These are phyloP conservation scores for Perca flavescens DNA, from an alignment of 2,113 vertebrate genomes.

Conservation along the genomic window DNA sequence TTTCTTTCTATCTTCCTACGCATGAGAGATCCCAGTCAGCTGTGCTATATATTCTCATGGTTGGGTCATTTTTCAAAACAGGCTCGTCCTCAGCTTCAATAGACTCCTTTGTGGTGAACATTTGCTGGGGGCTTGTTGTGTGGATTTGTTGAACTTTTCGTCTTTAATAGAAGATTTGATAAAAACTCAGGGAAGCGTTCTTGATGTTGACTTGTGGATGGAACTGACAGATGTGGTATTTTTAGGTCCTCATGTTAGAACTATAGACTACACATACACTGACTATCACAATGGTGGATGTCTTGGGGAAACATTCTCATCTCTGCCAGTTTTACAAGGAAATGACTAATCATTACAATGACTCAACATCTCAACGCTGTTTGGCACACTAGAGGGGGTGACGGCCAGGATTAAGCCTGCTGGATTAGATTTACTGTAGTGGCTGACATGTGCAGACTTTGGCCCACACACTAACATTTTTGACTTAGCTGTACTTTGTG, in stretches of 20 bases:
- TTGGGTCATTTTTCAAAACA: slow-evolving; percentile 46
- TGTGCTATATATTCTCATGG: slow-evolving; percentile 59
- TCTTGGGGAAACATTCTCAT: slow-evolving; percentile 10
- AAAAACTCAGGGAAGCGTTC: slow-evolving; percentile 15
- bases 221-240: slow-evolving; percentile 1
- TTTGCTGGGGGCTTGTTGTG: slow-evolving; percentile 47
- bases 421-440: slow-evolving; percentile 23
- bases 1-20: slow-evolving; percentile 56
- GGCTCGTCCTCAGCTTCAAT: slow-evolving; percentile 49
- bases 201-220: slow-evolving; percentile 18
- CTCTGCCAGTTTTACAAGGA: background rate
- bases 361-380: slow-evolving; percentile 15
- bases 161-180: slow-evolving; percentile 19
- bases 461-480: slow-evolving; percentile 13
- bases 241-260: background rate
- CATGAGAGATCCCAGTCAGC: slow-evolving; percentile 74
- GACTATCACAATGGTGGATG: background rate
- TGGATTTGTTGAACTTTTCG: slow-evolving; percentile 21
- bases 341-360: slow-evolving; percentile 15
- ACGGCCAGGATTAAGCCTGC: slow-evolving; percentile 24
- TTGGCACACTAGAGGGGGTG: background rate
- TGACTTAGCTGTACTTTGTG: slow-evolving; percentile 6
- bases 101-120: slow-evolving; percentile 47
- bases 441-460: slow-evolving; percentile 28
- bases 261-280: background rate